Evolutionary conservation across 2,888 invertebrate genomes (phyloP).

Genomic region (Eulithis testata): DNA sequence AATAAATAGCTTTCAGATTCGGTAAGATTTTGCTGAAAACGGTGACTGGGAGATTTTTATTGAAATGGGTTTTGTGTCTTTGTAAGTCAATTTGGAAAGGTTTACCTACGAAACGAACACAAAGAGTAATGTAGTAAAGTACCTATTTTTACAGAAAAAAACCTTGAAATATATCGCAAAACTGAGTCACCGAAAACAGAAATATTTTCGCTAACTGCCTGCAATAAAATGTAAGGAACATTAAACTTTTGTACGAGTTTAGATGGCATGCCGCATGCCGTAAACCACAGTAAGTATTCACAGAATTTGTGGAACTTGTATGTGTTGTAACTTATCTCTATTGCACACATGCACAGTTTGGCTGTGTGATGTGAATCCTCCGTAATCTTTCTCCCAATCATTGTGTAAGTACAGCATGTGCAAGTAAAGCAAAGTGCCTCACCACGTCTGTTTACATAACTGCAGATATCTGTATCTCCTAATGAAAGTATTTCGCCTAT

Average conservation of each 20-base stretch:
- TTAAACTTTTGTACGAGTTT: constrained; percentile 10
- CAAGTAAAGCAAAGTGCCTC: no score
- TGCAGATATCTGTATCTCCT: no score
- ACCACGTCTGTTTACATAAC: no score
- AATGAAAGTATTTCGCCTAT: no score
- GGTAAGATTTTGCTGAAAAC: constrained; percentile 2
- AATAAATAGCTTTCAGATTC: constrained; percentile 17
- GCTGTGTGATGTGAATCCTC: no score
- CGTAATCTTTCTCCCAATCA: no score
- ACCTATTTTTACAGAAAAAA: neutral
- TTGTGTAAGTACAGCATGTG: no score
- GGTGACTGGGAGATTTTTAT: constrained; percentile 3
- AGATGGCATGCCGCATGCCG: neutral
- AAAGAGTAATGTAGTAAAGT: no score
- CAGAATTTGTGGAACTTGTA: constrained; percentile 2
- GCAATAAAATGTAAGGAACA: constrained; percentile 5
- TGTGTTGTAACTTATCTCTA: neutral
- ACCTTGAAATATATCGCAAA: neutral
- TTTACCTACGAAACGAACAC: no score
- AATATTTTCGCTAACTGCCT: neutral
- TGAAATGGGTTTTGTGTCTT: neutral
- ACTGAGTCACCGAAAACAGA: constrained; percentile 3
- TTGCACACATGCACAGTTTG: no score
- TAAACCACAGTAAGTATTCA: constrained; percentile 11
- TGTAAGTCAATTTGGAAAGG: no score